Percentiles rank a stretch among this genome's conserved stretches.
Evolutionary conservation across 2,113 vertebrate species (phyloP).

Genomic region (Pandion haliaetus): DNA sequence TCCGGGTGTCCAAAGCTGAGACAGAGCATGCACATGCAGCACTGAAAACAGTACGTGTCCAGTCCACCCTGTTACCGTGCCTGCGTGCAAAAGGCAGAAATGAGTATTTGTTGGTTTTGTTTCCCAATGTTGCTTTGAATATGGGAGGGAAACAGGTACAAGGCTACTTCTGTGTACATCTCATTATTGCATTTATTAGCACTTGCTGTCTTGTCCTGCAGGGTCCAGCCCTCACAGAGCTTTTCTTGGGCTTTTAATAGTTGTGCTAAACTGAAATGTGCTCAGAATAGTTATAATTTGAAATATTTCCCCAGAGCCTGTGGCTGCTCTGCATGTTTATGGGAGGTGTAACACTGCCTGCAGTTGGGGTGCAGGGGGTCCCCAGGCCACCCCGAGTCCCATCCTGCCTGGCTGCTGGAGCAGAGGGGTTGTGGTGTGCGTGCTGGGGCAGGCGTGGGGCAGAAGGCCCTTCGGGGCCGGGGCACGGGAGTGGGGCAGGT

Average conservation of each 20-base stretch:
- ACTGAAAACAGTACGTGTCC: not conserved
- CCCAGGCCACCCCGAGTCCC: not conserved
- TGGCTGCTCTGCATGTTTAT: not conserved
- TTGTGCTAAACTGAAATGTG: not conserved
- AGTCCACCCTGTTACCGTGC: not conserved
- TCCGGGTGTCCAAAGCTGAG: not conserved
- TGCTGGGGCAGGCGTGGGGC: not conserved
- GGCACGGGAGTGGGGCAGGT: not conserved
- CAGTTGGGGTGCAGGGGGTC: fast-evolving
- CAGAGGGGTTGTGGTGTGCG: not conserved
- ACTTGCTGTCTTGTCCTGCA: not conserved
- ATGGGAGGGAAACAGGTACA: not conserved
- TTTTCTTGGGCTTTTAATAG: conserved; percentile 2
- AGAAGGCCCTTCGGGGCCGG: not conserved
- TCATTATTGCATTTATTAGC: not conserved
- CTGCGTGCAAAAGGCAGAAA: not conserved
- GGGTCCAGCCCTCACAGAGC: not conserved
- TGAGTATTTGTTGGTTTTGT: not conserved
- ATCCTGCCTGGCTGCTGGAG: not conserved
- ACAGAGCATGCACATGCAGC: not conserved
- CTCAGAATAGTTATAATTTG: not conserved
- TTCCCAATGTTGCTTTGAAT: not conserved
- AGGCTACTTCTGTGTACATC: not conserved
- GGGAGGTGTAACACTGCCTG: not conserved
- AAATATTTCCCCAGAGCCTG: not conserved